A percentile compares a stretch with the other conserved stretches of the same genome.
Conservation (phyloP, 1,140 invertebrate species). For the Drosophila micromelanica region DNA sequence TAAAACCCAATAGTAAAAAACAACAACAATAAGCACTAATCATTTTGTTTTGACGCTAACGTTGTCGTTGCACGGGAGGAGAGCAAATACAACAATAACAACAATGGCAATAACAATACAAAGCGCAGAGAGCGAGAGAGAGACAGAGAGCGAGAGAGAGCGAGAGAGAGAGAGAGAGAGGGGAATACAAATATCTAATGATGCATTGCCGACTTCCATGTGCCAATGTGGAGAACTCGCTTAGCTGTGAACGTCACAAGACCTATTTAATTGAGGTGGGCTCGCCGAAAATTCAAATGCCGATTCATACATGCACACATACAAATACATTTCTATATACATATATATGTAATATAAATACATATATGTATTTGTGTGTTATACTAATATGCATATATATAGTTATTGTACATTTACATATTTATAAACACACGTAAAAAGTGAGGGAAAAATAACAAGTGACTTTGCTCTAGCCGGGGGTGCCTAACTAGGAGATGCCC, state of each 20-base stretch:
- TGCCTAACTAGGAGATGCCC: no score
- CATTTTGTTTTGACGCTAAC: constrained; percentile 40
- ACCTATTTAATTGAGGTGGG: constrained; percentile 28
- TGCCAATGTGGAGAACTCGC: constrained; percentile 1
- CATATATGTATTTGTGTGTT: neutral
- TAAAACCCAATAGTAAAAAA: constrained; percentile 37
- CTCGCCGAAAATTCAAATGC: constrained; percentile 12
- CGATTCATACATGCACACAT: neutral
- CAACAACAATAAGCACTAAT: constrained; percentile 38
- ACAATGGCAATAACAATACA: constrained; percentile 2
- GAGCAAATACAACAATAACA: constrained; percentile 5
- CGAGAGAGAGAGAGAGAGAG: no score
- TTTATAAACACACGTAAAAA: neutral
- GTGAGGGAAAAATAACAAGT: neutral
- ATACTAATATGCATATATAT: neutral
- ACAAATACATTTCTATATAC: neutral
- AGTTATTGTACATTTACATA: neutral
- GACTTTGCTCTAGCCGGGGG: no score
- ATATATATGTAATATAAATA: neutral
- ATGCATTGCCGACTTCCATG: constrained; percentile 22
- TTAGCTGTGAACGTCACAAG: constrained; percentile 3
- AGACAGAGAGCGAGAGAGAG: neutral
- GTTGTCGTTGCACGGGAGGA: constrained; percentile 1
- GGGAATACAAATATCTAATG: constrained; percentile 28
- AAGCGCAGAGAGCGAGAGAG: neutral